These are phyloP conservation scores for Nomada lathburiana DNA, from an alignment of 2,888 invertebrate genomes.

Conservation along the genomic window DNA sequence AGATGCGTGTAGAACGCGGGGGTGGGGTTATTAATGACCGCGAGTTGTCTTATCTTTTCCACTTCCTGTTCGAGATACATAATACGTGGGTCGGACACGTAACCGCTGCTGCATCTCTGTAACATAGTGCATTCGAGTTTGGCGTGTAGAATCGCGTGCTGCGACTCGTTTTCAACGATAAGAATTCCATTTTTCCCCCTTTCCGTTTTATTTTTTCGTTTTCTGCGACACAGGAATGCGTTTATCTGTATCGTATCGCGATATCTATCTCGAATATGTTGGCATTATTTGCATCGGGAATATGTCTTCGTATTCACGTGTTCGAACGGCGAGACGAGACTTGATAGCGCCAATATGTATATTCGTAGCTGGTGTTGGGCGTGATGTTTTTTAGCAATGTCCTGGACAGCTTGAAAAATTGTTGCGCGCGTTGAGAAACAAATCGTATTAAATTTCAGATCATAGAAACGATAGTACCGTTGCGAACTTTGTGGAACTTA, in stretches of 20 bases:
- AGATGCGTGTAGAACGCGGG: conserved; percentile 56
- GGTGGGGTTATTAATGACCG: conserved; percentile 75
- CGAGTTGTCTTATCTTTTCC: conserved; percentile 76
- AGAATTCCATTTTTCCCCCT: neutral
- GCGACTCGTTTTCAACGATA: conserved; percentile 41
- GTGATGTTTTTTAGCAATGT: neutral
- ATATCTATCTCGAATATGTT: conserved; percentile 8
- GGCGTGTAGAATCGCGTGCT: conserved; percentile 14
- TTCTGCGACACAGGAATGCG: neutral
- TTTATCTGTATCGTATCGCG: conserved; percentile 19
- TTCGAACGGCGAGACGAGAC: neutral
- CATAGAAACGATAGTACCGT: no score
- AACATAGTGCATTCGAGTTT: conserved; percentile 48
- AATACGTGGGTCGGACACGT: conserved; percentile 70
- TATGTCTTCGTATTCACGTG: neutral
- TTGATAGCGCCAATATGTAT: neutral
- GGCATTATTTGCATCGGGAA: neutral
- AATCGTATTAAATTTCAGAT: no score
- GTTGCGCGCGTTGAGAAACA: no score
- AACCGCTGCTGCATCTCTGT: conserved; percentile 55
- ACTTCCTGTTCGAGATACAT: conserved; percentile 77
- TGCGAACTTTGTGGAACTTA: no score
- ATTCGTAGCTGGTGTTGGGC: neutral
- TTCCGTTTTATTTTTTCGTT: neutral
- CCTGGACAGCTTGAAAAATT: no score